Conservation (phyloP, 2,797 vertebrate species). For the Pempheris klunzingeri region DNA sequence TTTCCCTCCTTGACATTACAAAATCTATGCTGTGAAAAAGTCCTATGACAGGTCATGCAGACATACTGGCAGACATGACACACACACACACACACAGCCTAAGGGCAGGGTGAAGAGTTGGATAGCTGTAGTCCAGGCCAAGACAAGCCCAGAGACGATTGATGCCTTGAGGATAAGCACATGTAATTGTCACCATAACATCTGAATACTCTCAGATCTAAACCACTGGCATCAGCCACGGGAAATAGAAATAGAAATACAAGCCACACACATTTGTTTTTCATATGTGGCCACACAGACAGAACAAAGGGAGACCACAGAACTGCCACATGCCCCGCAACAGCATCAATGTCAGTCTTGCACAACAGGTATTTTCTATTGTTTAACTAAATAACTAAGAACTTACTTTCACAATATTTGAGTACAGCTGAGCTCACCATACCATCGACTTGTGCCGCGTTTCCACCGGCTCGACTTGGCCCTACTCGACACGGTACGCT, state of each 20-base stretch:
- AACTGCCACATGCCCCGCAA: slow-evolving; percentile 23
- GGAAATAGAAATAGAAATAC: slow-evolving; percentile 28
- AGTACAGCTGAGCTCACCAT: neutral
- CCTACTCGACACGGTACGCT: no score
- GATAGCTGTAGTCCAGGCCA: slow-evolving; percentile 47
- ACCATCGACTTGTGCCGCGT: neutral
- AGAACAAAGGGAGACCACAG: slow-evolving; percentile 38
- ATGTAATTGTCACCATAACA: slow-evolving; percentile 33
- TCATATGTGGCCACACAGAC: slow-evolving; percentile 26
- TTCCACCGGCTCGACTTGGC: no score
- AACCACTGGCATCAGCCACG: neutral
- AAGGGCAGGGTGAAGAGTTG: slow-evolving; percentile 10
- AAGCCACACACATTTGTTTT: slow-evolving; percentile 33
- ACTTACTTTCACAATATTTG: neutral
- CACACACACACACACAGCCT: slow-evolving; percentile 21
- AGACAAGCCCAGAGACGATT: slow-evolving; percentile 58
- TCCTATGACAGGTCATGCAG: neutral
- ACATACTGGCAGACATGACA: slow-evolving; percentile 23
- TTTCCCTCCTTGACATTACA: slow-evolving; percentile 17
- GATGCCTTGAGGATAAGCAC: slow-evolving; percentile 29
- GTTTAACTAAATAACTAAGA: slow-evolving; percentile 11
- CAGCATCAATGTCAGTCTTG: neutral
- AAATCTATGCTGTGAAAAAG: slow-evolving; percentile 19
- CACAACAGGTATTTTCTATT: slow-evolving; percentile 31
- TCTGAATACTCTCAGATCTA: slow-evolving; percentile 36